Conservation (phyloP, 2,797 vertebrate species). For the Epinephelus awoara region DNA sequence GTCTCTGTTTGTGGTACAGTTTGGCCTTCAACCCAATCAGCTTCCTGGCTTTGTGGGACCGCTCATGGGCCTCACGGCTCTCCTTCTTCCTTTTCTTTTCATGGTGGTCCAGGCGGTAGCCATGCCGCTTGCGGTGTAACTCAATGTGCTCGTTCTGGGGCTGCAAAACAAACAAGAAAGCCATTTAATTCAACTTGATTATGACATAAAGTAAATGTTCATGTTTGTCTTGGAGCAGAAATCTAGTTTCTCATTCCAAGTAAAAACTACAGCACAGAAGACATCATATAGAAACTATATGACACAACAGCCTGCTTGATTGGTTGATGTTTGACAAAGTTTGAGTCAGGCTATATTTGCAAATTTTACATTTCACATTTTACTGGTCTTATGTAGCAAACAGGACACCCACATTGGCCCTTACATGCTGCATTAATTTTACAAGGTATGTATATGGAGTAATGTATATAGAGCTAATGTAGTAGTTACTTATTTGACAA, state of each 20-base stretch:
- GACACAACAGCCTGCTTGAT: not conserved
- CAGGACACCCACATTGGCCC: not conserved
- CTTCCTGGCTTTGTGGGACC: slow-evolving; percentile 96
- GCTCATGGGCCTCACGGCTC: slow-evolving; percentile 93
- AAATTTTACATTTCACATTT: not conserved
- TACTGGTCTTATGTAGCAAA: not conserved
- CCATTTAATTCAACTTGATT: not conserved
- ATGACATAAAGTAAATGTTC: not conserved
- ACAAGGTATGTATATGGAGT: not conserved
- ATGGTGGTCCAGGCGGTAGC: slow-evolving; percentile 96
- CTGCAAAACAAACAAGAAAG: slow-evolving; percentile 68
- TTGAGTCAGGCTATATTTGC: not conserved
- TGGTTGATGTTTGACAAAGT: not conserved
- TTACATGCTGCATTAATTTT: too few relatives aligned
- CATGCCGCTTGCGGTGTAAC: slow-evolving; percentile 95
- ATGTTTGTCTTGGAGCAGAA: not conserved
- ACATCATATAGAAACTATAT: not conserved
- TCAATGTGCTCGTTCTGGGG: slow-evolving; percentile 99
- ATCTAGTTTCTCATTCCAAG: not conserved
- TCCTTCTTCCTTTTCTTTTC: slow-evolving; percentile 97
- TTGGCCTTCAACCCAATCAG: slow-evolving; percentile 98
- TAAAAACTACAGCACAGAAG: rapidly evolving
- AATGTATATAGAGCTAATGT: not conserved
- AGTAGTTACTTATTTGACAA: not conserved
- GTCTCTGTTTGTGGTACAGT: slow-evolving; percentile 97